Evolutionary conservation across 2,113 vertebrate genomes (phyloP), one percentile per base, ranked within the genome.

Genomic region (Leptobrachium ailaonicum): DNA sequence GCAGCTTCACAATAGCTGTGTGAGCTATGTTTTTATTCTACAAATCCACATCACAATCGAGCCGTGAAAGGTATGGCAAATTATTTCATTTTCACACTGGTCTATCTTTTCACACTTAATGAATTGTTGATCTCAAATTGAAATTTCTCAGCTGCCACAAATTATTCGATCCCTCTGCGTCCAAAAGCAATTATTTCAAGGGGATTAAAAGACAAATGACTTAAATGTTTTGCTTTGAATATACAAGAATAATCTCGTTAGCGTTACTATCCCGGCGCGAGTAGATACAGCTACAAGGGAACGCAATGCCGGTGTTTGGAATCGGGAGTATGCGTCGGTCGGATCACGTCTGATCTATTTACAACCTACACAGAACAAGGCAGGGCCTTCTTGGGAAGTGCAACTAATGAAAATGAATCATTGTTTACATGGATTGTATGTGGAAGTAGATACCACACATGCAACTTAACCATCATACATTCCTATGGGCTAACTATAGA

Each of bases 311-410:
- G 53, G 8, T 82, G 79, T 66, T 74, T 78, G 70, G 66, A 41
- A 74, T 60, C n/a, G 68, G 63, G 50, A 79, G 69, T 14, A 13
- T 71, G 40, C 78, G 14, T 69, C 50, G 2, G 42, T 8, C 80
- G 2, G 44, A 4, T 72, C 50, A 82, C 85, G 40, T 58, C n/a
- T 3, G 2, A n/a, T 77, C 73, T 84, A 83, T 83, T 86, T 85
- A 79, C 69, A 84, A 44, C 56, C 32, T 82, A 83, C 20, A 42
- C 66, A 70, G 74, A 85, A 63, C 44, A 1, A 3, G 20, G 20
- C 4, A 20, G 0, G 12, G 12, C 56, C 82, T 82, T 75, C 42
- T 63, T 6, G 70, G 69, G 83, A 87, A 82, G 56, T 44, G 74
- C 11, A 62, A 54, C 40, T 73, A 14, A 67, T 64, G 20, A 43